Percentiles rank a stretch among this genome's conserved stretches.
Evolutionary conservation across 2,113 vertebrate species (phyloP).

Genomic region (Ginglymostoma cirratum): DNA sequence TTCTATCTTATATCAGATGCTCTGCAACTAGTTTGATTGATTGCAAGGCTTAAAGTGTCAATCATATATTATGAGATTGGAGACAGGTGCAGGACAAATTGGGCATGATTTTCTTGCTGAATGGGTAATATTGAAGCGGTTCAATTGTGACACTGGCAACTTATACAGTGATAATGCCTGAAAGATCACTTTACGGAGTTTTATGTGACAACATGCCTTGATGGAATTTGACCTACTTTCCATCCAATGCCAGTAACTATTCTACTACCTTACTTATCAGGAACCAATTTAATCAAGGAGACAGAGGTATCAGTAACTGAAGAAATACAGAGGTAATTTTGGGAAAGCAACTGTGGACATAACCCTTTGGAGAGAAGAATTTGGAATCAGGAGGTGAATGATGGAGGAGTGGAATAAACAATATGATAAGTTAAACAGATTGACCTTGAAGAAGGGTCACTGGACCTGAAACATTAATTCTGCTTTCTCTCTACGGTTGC

Average conservation of each 20-base stretch:
- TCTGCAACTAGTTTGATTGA: not conserved
- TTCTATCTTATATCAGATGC: not conserved
- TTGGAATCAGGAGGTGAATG: not conserved
- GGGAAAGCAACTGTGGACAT: not conserved
- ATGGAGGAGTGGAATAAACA: not conserved
- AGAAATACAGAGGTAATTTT: not conserved
- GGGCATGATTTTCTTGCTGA: not conserved
- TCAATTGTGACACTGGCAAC: not conserved
- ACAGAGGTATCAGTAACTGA: not conserved
- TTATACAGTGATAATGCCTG: not conserved
- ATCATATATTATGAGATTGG: not conserved
- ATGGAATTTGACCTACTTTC: not conserved
- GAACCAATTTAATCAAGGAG: not conserved
- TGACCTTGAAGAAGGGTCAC: too few relatives aligned
- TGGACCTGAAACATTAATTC: too few relatives aligned
- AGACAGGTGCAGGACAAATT: not conserved
- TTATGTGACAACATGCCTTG: not conserved
- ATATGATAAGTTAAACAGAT: not conserved
- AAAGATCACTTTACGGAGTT: not conserved
- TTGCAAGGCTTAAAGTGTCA: not conserved
- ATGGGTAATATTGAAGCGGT: not conserved
- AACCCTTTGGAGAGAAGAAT: not conserved
- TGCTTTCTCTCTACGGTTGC: too few relatives aligned
- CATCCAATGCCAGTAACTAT: not conserved
- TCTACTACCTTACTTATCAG: not conserved